Conservation (phyloP, 2,113 vertebrate genomes). For the Planiliza haematocheilus region DNA sequence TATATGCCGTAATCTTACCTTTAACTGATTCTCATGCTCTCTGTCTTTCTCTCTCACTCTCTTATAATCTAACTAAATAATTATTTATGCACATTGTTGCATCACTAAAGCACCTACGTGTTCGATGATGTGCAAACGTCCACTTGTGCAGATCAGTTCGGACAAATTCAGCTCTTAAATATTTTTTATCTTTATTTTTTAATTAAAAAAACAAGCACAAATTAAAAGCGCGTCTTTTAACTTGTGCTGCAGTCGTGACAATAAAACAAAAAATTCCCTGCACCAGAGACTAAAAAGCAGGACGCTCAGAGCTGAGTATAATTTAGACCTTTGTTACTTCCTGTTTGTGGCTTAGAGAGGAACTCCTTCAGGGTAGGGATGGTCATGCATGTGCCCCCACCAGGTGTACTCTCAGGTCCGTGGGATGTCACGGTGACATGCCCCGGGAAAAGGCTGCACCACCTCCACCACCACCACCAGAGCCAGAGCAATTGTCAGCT, state of each 20-base stretch:
- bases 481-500: constrained; percentile 39
- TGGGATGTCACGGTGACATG: constrained; percentile 35
- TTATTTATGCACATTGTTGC: too few relatives aligned
- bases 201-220: not conserved
- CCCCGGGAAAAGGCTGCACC: constrained; percentile 40
- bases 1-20: too few relatives aligned
- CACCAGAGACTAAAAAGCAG: not conserved
- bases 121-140: too few relatives aligned
- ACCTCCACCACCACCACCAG: constrained; percentile 5
- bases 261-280: not conserved
- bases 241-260: not conserved
- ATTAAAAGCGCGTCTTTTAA: not conserved
- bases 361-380: constrained; percentile 61
- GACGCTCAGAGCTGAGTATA: constrained; percentile 16
- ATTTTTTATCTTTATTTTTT: not conserved
- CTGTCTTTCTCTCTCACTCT: too few relatives aligned
- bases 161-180: not conserved
- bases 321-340: constrained; percentile 43
- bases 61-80: too few relatives aligned
- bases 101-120: too few relatives aligned
- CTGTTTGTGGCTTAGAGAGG: constrained; percentile 29
- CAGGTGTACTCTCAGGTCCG: constrained; percentile 39
- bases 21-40: too few relatives aligned
- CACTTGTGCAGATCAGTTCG: too few relatives aligned
- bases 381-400: constrained; percentile 38